Conservation (phyloP, 37 sponge, comb jelly and placozoan species). For the Eunapius fragilis region DNA sequence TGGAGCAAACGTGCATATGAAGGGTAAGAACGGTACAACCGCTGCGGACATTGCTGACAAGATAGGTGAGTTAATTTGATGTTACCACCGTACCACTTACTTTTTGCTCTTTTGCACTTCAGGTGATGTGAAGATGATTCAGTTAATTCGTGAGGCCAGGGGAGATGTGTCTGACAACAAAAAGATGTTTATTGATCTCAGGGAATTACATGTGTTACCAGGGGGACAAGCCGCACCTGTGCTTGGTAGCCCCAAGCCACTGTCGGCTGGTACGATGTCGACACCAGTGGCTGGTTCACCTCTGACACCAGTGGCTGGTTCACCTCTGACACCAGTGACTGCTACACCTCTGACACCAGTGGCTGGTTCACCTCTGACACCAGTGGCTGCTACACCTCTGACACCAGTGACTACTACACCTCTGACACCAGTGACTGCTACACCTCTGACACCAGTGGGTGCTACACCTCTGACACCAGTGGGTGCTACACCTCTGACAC, state of each 20-base stretch:
- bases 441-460: neutral
- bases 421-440: neutral
- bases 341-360: too few relatives aligned
- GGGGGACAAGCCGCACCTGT: neutral
- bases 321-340: too few relatives aligned
- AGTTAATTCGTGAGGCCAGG: neutral
- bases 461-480: neutral
- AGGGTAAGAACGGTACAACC: conserved; percentile 70
- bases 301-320: too few relatives aligned
- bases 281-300: too few relatives aligned
- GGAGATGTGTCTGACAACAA: neutral
- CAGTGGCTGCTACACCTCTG: neutral
- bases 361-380: too few relatives aligned
- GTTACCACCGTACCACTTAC: neutral
- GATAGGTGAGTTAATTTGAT: conserved; percentile 16
- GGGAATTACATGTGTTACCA: neutral
- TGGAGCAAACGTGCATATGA: conserved; percentile 41
- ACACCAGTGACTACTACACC: neutral
- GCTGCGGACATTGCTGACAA: conserved; percentile 68
- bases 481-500: neutral
- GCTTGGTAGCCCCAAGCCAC: too few relatives aligned
- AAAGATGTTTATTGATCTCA: neutral
- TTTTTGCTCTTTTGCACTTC: neutral
- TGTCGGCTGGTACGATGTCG: too few relatives aligned
- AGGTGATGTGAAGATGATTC: neutral